Evolutionary conservation across 2,113 vertebrate genomes (phyloP), one percentile per base, ranked within the genome.

Genomic region (Steatornis caripensis): DNA sequence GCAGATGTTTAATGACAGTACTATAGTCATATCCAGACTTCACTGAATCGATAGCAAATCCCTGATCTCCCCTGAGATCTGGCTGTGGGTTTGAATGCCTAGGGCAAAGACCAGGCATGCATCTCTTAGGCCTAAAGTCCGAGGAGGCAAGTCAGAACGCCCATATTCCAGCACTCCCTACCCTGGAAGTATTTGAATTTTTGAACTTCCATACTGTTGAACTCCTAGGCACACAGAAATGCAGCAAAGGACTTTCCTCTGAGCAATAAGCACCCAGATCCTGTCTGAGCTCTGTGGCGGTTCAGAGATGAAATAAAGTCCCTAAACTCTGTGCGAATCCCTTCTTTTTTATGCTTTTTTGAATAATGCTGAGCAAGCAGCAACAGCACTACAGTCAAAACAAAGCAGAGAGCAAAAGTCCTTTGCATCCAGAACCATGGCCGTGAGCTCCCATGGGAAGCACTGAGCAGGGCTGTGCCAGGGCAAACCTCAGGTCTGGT

Each of bases 401-500:
- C 30, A 36, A 71, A 54, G 71, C 27, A 66, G 22, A 83, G 41
- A 53, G 71, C 46, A 24, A 17, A 84, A 78, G 57, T 39, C 15
- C 46, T 13, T 48, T 55, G 11, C 36, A 49, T 15, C 12, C 45
- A 55, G 49, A 89, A 46, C 9, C 27, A 26, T 0, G 0, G 27
- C n/a, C 4, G 1, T 16, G 32, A 60, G 34, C 34, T 82, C 34
- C 45, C 0, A 0, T 29, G 54, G 48, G 7, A 36, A 21, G 15
- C 0, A 6, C 36, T 65, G 49, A 74, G 45, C 46, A 53, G 36
- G 23, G 36, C 55, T 15, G 9, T 14, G 12, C 30, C 12, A 66
- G 41, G 46, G 37, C n/a, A 87, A 86, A 75, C 17, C 24, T 61
- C 36, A 61, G 66, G 53, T 48, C 76, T 86, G 5, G 26, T 29